Conservation (phyloP, 2,888 invertebrate genomes). For the Drosophila recens region DNA sequence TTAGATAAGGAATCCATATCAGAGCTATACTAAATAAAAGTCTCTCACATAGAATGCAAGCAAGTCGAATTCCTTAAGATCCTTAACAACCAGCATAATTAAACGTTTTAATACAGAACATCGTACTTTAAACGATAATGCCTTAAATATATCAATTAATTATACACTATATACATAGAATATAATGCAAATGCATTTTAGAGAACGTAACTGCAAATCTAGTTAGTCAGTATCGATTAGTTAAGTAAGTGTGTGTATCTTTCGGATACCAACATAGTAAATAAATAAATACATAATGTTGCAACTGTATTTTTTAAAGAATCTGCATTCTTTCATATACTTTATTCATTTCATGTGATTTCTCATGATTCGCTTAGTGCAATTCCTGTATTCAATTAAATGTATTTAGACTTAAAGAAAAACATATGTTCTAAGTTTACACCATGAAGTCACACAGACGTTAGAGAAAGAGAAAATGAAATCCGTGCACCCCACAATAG, state of each 20-base stretch:
- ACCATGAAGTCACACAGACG: slow-evolving; percentile 29
- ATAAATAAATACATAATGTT: slow-evolving; percentile 8
- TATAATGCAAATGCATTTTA: slow-evolving; percentile 41
- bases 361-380: slow-evolving; percentile 46
- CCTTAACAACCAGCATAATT: slow-evolving; percentile 22
- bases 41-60: slow-evolving; percentile 27
- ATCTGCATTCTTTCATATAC: slow-evolving; percentile 2
- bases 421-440: slow-evolving; percentile 36
- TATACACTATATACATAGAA: slow-evolving; percentile 44
- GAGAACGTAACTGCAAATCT: slow-evolving; percentile 31
- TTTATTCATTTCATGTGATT: slow-evolving; percentile 37
- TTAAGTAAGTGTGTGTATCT: slow-evolving; percentile 28
- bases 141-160: slow-evolving; percentile 75
- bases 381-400: slow-evolving; percentile 51
- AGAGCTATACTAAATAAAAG: slow-evolving; percentile 30
- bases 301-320: slow-evolving; percentile 34
- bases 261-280: slow-evolving; percentile 22
- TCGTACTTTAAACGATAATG: slow-evolving; percentile 74
- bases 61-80: slow-evolving; percentile 45
- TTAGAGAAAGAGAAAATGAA: slow-evolving; percentile 11
- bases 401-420: slow-evolving; percentile 30
- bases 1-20: slow-evolving; percentile 47
- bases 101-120: slow-evolving; percentile 60
- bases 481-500: slow-evolving; percentile 48
- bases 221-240: slow-evolving; percentile 37